A percentile compares a stretch with the other conserved stretches of the same genome.
These are phyloP conservation scores for Hemicordylus capensis DNA, from an alignment of 2,113 vertebrate genomes.

Conservation along the genomic window DNA sequence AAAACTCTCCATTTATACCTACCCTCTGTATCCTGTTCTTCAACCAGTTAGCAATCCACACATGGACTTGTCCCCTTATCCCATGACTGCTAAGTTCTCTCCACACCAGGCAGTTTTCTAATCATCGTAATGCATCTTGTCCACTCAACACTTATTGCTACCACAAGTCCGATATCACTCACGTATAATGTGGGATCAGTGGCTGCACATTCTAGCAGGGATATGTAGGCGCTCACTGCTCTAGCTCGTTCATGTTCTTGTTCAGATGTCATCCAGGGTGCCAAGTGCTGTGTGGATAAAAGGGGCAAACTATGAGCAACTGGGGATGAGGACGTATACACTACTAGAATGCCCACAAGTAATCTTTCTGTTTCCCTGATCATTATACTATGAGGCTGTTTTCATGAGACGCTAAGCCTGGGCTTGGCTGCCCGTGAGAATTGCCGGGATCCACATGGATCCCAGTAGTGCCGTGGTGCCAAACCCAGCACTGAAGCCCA, in stretches of 20 bases:
- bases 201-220: conserved; percentile 48
- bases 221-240: conserved; percentile 57
- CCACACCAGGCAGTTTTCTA: too few species aligned
- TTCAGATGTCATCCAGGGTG: conserved; percentile 66
- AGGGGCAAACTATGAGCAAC: not conserved
- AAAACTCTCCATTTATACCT: too few species aligned
- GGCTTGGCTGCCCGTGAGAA: too few species aligned
- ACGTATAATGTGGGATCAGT: conserved; percentile 37
- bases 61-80: too few species aligned
- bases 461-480: too few species aligned
- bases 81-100: too few species aligned
- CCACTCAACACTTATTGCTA: not conserved
- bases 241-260: conserved; percentile 55
- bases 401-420: too few species aligned
- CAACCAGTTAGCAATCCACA: too few species aligned
- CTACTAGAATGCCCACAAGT: not conserved
- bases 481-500: too few species aligned
- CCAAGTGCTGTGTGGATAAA: conserved; percentile 47
- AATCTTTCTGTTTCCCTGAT: not conserved
- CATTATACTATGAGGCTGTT: too few species aligned
- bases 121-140: not conserved
- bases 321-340: not conserved
- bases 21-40: too few species aligned
- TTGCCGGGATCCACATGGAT: too few species aligned
- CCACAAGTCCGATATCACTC: conserved; percentile 25